These are phyloP conservation scores for Dryas iulia DNA, from an alignment of 1,140 invertebrate species.

Conservation along the genomic window DNA sequence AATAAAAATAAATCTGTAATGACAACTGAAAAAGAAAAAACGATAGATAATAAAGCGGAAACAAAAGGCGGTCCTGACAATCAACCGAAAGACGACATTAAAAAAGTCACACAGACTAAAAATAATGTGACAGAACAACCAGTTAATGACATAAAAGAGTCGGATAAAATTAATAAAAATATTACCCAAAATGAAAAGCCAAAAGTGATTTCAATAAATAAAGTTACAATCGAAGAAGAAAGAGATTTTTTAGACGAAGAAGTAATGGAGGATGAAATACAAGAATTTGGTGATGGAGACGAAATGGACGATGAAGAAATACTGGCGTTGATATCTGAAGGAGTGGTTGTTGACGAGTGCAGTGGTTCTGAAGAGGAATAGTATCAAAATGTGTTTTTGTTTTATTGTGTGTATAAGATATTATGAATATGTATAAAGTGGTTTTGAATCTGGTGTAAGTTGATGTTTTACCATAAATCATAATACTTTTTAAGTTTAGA, in stretches of 20 bases:
- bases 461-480: not conserved
- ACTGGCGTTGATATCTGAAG: conserved; percentile 54
- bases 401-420: not conserved
- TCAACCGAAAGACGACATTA: conserved; percentile 11
- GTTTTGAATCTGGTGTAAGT: not conserved
- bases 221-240: not conserved
- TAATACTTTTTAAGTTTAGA: not conserved
- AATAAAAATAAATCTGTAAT: not conserved
- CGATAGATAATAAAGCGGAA: conserved; percentile 13
- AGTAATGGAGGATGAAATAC: conserved; percentile 19
- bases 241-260: conserved; percentile 18
- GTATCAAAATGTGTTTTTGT: not conserved
- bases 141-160: not conserved
- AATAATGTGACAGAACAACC: not conserved
- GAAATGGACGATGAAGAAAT: conserved; percentile 62
- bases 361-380: conserved; percentile 54
- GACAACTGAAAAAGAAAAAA: not conserved
- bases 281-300: conserved; percentile 43
- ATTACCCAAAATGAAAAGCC: not conserved
- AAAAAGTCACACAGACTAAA: conserved; percentile 3
- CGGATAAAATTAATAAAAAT: not conserved
- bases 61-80: not conserved
- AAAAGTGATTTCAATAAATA: not conserved
- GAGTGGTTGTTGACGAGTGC: conserved; percentile 64
- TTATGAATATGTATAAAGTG: not conserved